Base-by-base conservation (phyloP, 2,888 invertebrate species). In the Pseudococcus jackbeardsleyi region DNA sequence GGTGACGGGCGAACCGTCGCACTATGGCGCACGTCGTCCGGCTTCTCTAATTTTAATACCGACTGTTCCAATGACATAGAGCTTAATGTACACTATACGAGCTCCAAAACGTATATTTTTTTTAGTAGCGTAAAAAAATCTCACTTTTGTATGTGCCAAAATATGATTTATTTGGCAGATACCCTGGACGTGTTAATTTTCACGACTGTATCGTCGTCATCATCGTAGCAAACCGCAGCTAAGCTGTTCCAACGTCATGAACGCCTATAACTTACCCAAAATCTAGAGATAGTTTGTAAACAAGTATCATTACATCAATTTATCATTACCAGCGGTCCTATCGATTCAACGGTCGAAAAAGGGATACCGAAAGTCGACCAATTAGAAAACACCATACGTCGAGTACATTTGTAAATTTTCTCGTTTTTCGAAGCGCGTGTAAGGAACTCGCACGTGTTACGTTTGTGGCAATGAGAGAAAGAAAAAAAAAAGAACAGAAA, bases 151-250 rank as follows among this genome's bases (percentile, higher is more conserved):
- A 59, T 19, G 68, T 72, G 68, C 68, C 68, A 72, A 72, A 72
- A 72, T 33, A 33, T 72, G 68, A 72, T 72, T 72, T 72, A 72
- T 72, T 72, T 72, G 68, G 68, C 68, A 72, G 22, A 72, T 26
- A 15, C 68, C 26, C 12, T 33, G 68, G 33, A 72, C 68, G 68
- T 72, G 68, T 72, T 26, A 72, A 72, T 72, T 72, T 72, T 33
- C 68, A 72, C 68, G 19, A 59, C 7, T 33, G 59, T 59, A 59
- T 1, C 19, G 59, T 19, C 59, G 17, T 15, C 26, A 33, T 33
- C 26, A 33, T 33, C 26, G 26, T 3, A 33, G 12, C 46, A 46
- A 50, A 15, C 50, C 50, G 17, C 50, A 50, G 17, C 50, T 46
- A 11, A 46, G 9, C 8, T 46, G 6, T 46, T 46, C 5, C 46